phyloP scores from a whole-genome alignment of 1,140 invertebrate species.

The Drosophila obscura region DNA sequence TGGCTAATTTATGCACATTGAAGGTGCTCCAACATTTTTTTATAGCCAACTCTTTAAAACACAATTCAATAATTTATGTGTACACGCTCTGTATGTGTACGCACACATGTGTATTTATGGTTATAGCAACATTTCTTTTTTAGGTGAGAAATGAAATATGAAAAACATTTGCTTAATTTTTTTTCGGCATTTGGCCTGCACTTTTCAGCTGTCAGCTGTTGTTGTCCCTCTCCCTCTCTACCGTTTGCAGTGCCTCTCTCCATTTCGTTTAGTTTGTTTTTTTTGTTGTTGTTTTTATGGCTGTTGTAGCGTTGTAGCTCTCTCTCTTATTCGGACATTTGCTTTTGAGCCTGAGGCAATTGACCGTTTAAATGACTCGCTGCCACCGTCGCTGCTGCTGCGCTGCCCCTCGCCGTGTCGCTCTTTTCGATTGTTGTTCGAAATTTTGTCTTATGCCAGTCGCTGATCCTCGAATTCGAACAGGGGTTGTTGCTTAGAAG shows the following conservation, averaged over 20 bases:
- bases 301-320: constrained; percentile 14
- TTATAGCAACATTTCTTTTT: background rate
- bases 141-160: constrained; percentile 6
- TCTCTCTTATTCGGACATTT: constrained; percentile 43
- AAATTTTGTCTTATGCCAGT: constrained; percentile 25
- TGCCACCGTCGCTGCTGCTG: constrained; percentile 22
- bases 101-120: no score
- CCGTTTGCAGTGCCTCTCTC: constrained; percentile 10
- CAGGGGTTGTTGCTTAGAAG: no score
- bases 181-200: constrained; percentile 23
- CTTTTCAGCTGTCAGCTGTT: constrained; percentile 49
- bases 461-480: constrained; percentile 1
- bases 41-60: constrained; percentile 17
- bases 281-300: constrained; percentile 16
- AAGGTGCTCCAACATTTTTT: constrained; percentile 25
- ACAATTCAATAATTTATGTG: constrained; percentile 11
- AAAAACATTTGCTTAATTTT: constrained; percentile 23
- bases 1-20: constrained; percentile 47
- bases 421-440: constrained; percentile 42
- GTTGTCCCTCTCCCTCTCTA: constrained; percentile 5
- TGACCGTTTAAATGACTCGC: constrained; percentile 77
- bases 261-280: constrained; percentile 37
- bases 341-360: constrained; percentile 69
- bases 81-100: no score
- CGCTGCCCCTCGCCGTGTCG: constrained; percentile 11